Conservation (phyloP, 2,888 invertebrate genomes). For the Homarus gammarus region DNA sequence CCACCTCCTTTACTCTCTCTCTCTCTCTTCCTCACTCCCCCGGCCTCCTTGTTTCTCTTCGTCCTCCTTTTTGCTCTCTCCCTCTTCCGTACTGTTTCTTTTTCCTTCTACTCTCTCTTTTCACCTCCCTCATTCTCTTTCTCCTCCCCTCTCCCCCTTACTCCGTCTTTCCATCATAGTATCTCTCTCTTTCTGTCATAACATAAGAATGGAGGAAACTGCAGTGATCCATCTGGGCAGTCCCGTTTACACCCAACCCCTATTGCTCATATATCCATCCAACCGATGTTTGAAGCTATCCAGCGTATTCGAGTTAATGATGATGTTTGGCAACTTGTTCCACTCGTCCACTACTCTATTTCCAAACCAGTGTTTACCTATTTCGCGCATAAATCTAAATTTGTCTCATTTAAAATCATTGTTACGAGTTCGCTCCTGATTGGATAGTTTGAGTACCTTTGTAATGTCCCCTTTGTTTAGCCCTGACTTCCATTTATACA, state of each 20-base stretch:
- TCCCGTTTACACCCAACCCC: neutral
- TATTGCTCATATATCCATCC: neutral
- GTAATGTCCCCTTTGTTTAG: too few relatives aligned
- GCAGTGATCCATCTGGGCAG: too few relatives aligned
- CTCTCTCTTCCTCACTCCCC: constrained; percentile 1
- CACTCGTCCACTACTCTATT: too few relatives aligned
- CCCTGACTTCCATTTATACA: too few relatives aligned
- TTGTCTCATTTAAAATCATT: too few relatives aligned
- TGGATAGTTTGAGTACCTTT: too few relatives aligned
- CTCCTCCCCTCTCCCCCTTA: constrained; percentile 23
- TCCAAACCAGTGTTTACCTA: neutral
- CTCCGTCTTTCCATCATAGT: constrained; percentile 16
- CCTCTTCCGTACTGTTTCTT: neutral
- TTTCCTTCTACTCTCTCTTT: neutral
- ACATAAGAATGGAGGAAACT: too few relatives aligned
- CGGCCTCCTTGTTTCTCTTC: neutral
- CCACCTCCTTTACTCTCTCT: too few relatives aligned
- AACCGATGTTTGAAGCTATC: neutral
- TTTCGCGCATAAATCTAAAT: too few relatives aligned
- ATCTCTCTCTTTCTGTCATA: constrained; percentile 13
- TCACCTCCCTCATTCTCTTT: constrained; percentile 2
- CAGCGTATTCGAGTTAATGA: neutral
- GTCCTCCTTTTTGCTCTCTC: neutral
- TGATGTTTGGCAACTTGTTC: neutral
- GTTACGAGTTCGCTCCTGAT: too few relatives aligned